Base-by-base conservation (phyloP, 2,888 invertebrate species). In the Tromatobia lineatoria region DNA sequence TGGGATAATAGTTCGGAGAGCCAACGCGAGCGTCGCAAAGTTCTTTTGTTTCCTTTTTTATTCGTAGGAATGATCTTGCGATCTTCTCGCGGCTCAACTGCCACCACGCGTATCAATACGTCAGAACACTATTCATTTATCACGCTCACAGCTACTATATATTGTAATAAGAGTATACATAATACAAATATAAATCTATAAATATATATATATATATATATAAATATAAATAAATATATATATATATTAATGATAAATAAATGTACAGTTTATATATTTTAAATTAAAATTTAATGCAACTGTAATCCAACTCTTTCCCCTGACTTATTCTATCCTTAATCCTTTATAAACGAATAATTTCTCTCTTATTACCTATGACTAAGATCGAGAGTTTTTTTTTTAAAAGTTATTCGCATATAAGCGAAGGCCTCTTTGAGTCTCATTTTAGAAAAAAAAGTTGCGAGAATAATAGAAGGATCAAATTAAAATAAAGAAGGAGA, bases 211-310 rank as follows among this genome's bases (percentile, higher is more conserved):
- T 67, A 82, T 89, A 89, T 90, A 88, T 90, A 91, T 89, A 91
- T 88, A 90, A 84, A 90, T 85, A 90, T 88, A 90, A 87, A 91
- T 89, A 90, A 88, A 90, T 90, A 90, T 88, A 80, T 78, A 86
- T 82, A 88, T 85, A 87, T 89, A 89, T 88, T 89, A 90, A 87
- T 86, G 89, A 91, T 91, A 90, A 91, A 93, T 93, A 93, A 91
- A 93, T 93, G 93, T 93, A 93, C 93, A 93, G 93, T 93, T 93
- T 93, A 93, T 93, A 93, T 93, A 93, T 93, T 93, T 93, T 93
- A 93, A 93, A 93, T 93, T 93, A 93, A 93, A 93, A 93, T 93
- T 91, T 93, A 91, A 92, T 91, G 90, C 90, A 89, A 92, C 88
- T 89, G 88, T 90, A 90, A 20, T 34, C 45, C 50, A 52, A 64